phyloP scores from a whole-genome alignment of 2,888 invertebrate genomes.

The Sarcophaga caerulescens region DNA sequence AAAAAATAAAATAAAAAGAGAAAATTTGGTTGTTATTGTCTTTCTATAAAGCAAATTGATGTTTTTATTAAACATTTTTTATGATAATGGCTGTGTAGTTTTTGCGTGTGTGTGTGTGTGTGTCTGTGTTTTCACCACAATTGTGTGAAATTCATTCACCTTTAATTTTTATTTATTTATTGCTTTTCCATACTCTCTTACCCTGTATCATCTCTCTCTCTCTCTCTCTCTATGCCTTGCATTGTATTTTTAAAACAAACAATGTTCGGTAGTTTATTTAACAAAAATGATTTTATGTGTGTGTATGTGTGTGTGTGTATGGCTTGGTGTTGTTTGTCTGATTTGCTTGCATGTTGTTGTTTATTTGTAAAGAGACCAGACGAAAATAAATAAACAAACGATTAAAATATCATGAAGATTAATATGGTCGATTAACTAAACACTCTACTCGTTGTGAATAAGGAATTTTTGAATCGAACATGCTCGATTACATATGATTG shows the following conservation, averaged over 20 bases:
- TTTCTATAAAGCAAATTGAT: constrained; percentile 18
- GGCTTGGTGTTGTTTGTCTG: constrained; percentile 24
- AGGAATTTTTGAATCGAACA: too few species aligned
- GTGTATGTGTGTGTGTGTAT: constrained; percentile 3
- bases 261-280: background rate
- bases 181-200: background rate
- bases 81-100: background rate
- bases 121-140: background rate
- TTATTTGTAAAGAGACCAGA: constrained; percentile 44
- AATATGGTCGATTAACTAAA: background rate
- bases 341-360: constrained; percentile 48
- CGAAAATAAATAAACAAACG: constrained; percentile 28
- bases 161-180: constrained; percentile 39
- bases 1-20: too few species aligned
- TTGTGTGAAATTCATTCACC: constrained; percentile 57
- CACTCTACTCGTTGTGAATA: background rate
- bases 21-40: background rate
- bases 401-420: background rate
- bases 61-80: constrained; percentile 9
- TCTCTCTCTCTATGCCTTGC: background rate
- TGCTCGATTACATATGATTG: too few species aligned
- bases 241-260: too few species aligned
- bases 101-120: background rate
- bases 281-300: constrained; percentile 17
- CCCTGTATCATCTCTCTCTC: background rate